phyloP scores from a whole-genome alignment of 2,888 invertebrate species.

The Drosophila falleni region DNA sequence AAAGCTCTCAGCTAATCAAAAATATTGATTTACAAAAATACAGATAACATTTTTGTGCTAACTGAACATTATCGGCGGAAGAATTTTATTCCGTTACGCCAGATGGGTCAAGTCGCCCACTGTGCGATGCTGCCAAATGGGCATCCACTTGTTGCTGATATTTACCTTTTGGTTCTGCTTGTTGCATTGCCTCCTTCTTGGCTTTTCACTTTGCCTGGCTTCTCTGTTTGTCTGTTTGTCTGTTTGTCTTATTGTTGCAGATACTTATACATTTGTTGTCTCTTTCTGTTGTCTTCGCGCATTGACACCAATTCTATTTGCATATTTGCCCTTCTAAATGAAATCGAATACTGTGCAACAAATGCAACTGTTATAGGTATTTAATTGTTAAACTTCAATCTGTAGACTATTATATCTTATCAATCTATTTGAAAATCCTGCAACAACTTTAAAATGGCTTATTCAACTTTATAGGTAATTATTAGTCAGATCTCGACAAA shows the following conservation, averaged over 20 bases:
- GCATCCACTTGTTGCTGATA: conserved; percentile 75
- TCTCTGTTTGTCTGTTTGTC: conserved; percentile 45
- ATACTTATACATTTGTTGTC: conserved; percentile 28
- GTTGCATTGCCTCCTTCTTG: conserved; percentile 56
- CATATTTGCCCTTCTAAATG: conserved; percentile 43
- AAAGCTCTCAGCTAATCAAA: too few species aligned
- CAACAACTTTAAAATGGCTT: background rate
- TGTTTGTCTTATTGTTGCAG: conserved; percentile 43
- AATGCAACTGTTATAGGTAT: conserved; percentile 21
- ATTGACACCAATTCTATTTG: conserved; percentile 72
- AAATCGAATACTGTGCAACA: conserved; percentile 12
- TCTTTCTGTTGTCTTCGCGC: conserved; percentile 33
- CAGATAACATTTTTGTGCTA: too few species aligned
- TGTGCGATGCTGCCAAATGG: conserved; percentile 63
- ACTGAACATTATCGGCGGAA: too few species aligned
- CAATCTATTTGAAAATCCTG: background rate
- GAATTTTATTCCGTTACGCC: too few species aligned
- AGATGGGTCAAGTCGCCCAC: too few species aligned
- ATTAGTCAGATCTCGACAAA: background rate
- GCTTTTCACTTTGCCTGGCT: conserved; percentile 57
- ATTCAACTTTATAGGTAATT: background rate
- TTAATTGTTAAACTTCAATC: conserved; percentile 8
- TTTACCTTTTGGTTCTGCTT: conserved; percentile 81
- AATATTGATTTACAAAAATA: too few species aligned
- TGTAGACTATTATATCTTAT: background rate